These are phyloP conservation scores for Strigops habroptila DNA, from an alignment of 2,113 vertebrate species.

Conservation along the genomic window DNA sequence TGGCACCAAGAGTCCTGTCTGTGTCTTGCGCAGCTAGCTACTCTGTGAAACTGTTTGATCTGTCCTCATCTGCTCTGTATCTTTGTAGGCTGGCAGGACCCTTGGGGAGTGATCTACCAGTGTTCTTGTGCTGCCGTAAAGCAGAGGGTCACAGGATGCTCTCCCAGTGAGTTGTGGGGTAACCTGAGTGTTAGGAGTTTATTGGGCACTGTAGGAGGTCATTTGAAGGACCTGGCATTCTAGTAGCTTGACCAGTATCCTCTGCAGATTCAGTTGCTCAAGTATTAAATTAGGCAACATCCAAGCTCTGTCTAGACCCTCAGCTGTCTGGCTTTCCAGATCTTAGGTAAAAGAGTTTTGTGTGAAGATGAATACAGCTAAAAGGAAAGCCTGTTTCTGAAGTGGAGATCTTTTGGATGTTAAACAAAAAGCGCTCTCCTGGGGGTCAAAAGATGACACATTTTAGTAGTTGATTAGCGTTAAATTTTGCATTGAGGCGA, in stretches of 20 bases:
- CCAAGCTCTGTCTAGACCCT: neutral
- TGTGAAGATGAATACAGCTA: neutral
- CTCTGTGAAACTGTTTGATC: rapidly evolving
- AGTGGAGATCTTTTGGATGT: neutral
- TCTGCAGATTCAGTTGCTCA: neutral
- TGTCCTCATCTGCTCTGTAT: neutral
- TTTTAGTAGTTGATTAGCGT: neutral
- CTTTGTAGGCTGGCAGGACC: neutral
- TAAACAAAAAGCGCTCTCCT: neutral
- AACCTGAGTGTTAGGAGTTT: neutral
- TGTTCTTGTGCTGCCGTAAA: neutral
- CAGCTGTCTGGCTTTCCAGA: neutral
- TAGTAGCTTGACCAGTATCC: neutral
- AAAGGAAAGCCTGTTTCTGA: neutral
- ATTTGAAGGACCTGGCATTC: neutral
- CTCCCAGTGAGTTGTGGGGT: neutral
- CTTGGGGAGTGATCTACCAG: rapidly evolving
- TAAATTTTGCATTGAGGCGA: neutral
- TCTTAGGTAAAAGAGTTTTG: neutral
- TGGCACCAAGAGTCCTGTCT: rapidly evolving
- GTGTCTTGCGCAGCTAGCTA: neutral
- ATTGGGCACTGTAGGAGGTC: rapidly evolving
- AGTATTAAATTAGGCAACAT: neutral
- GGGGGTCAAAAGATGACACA: neutral
- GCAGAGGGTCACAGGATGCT: neutral